phyloP scores from a whole-genome alignment of 1,140 invertebrate species.

The Aphaenogaster ashmeadi region DNA sequence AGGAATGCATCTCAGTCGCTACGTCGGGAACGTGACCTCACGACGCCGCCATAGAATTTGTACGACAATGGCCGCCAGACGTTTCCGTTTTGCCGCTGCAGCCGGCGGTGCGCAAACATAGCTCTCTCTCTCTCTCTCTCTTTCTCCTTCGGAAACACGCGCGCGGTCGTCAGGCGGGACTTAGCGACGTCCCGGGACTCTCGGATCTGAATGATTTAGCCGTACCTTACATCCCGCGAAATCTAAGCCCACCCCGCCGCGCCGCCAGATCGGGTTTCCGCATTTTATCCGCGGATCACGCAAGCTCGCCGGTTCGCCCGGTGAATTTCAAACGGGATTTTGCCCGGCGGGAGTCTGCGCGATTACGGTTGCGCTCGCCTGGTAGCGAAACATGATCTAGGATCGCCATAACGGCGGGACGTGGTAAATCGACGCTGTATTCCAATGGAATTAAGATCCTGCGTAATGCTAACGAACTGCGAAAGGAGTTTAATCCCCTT shows the following conservation, averaged over 20 bases:
- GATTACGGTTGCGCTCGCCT: constrained; percentile 18
- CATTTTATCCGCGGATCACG: constrained; percentile 74
- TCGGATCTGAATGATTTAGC: constrained; percentile 72
- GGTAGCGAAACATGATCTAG: background rate
- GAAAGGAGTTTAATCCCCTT: background rate
- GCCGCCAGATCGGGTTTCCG: constrained; percentile 79
- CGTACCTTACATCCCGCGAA: constrained; percentile 46
- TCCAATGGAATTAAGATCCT: background rate
- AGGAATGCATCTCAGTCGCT: constrained; percentile 56
- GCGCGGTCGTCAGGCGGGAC: constrained; percentile 27
- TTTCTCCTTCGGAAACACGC: constrained; percentile 39
- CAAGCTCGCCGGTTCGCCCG: constrained; percentile 47
- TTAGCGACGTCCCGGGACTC: constrained; percentile 32
- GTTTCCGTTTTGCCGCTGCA: constrained; percentile 46
- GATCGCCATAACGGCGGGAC: background rate
- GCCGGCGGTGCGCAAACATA: constrained; percentile 6
- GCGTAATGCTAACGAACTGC: background rate
- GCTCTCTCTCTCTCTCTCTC: background rate
- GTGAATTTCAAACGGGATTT: constrained; percentile 71
- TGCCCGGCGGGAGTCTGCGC: constrained; percentile 27
- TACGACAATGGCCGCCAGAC: constrained; percentile 57
- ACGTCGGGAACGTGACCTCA: constrained; percentile 52
- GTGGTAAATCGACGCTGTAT: background rate
- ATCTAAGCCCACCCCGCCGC: constrained; percentile 59
- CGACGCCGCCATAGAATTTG: constrained; percentile 56